phyloP scores from a whole-genome alignment of 2,888 invertebrate species.

The Venustoraphidia nigricollis region DNA sequence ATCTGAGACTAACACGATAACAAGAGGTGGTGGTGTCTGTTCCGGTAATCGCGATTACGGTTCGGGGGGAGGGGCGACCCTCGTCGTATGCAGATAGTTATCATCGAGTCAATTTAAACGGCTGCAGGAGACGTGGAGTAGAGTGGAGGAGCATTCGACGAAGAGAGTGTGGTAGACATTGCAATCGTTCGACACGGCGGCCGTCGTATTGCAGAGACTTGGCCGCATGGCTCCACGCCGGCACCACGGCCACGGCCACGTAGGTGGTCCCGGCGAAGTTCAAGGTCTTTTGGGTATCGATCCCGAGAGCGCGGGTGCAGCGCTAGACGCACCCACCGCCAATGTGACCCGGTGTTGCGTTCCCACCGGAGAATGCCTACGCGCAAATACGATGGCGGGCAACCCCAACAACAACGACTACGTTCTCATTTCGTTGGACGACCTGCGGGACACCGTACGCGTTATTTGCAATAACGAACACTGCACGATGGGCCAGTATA shows the following conservation, averaged over 20 bases:
- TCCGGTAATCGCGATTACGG: background rate
- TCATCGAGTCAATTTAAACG: too few relatives aligned
- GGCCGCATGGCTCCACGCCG: constrained; percentile 34
- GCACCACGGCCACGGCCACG: constrained; percentile 18
- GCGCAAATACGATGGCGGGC: constrained; percentile 30
- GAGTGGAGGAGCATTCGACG: background rate
- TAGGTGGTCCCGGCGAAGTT: constrained; percentile 21
- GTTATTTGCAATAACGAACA: constrained; percentile 91
- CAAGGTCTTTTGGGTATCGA: constrained; percentile 22
- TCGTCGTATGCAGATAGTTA: too few relatives aligned
- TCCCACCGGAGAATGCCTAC: constrained; percentile 65
- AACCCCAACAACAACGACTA: constrained; percentile 27
- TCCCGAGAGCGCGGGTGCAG: constrained; percentile 14
- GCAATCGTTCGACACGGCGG: constrained; percentile 36
- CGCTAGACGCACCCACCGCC: constrained; percentile 18
- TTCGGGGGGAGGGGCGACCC: too few relatives aligned
- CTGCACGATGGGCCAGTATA: constrained; percentile 76
- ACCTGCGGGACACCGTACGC: constrained; percentile 66
- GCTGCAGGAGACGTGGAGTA: background rate
- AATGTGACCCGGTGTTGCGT: constrained; percentile 61
- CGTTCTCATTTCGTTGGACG: constrained; percentile 44
- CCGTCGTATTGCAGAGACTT: constrained; percentile 11
- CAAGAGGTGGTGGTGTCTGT: background rate
- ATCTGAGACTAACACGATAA: background rate
- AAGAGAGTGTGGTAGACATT: constrained; percentile 19